Evolutionary conservation across 2,888 invertebrate species (phyloP).

Genomic region (Synergus laeviventris): DNA sequence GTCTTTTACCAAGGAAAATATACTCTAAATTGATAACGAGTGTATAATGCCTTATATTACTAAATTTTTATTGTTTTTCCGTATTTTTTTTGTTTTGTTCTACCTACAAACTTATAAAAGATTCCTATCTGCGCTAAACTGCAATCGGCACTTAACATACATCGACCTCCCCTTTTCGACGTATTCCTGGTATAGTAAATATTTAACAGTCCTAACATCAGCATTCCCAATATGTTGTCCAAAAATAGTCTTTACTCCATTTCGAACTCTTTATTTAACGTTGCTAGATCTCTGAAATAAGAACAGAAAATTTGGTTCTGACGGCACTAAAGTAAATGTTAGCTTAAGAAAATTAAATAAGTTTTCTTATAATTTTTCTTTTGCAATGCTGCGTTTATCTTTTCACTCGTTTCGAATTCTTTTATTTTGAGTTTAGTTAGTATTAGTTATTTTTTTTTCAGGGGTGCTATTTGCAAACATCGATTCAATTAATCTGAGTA

Average conservation of each 20-base stretch:
- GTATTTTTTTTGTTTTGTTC: conserved; percentile 8
- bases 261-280: conserved; percentile 75
- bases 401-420: no score
- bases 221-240: conserved; percentile 16
- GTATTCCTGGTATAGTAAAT: conserved; percentile 27
- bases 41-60: conserved; percentile 6
- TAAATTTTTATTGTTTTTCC: conserved; percentile 22
- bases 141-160: conserved; percentile 32
- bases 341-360: no score
- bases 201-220: conserved; percentile 28
- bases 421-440: no score
- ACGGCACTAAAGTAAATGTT: no score
- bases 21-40: conserved; percentile 28
- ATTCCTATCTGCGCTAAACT: conserved; percentile 14
- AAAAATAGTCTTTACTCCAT: conserved; percentile 64
- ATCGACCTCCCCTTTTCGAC: conserved; percentile 14
- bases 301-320: conserved; percentile 39
- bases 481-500: not conserved
- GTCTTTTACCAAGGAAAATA: conserved; percentile 21
- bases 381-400: no score
- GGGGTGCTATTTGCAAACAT: no score
- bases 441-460: no score
- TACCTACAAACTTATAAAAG: conserved; percentile 26
- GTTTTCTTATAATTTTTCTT: no score
- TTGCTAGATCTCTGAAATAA: conserved; percentile 74